Evolutionary conservation across 2,113 vertebrate genomes (phyloP).

Genomic region (Parotia lawesii): DNA sequence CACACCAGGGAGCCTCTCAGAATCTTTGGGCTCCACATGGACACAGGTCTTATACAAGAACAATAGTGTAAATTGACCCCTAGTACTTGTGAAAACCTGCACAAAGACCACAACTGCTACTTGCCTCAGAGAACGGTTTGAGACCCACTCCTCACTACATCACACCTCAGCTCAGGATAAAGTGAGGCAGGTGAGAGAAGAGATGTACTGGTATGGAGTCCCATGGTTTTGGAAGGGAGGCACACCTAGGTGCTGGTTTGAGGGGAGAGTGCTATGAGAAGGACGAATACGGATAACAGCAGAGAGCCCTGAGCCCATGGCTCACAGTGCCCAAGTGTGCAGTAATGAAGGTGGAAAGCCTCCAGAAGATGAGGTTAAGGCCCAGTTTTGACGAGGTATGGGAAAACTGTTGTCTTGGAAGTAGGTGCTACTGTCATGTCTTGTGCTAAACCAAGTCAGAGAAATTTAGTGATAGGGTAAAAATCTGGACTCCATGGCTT

Average conservation of each 20-base stretch:
- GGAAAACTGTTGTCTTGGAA: background rate
- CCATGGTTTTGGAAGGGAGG: background rate
- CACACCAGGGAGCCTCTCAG: background rate
- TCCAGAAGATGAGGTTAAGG: background rate
- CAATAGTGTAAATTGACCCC: background rate
- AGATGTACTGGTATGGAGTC: background rate
- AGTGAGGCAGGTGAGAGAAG: background rate
- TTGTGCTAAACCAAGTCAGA: background rate
- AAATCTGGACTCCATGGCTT: background rate
- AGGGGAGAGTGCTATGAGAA: background rate
- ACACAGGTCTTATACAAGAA: background rate
- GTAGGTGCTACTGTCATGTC: background rate
- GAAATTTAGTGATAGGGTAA: background rate
- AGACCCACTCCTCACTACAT: background rate
- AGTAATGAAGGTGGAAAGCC: background rate
- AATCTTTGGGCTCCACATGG: background rate
- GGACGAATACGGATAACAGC: fast-evolving
- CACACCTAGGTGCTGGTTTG: background rate
- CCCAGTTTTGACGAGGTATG: background rate
- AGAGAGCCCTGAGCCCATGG: background rate
- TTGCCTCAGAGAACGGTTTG: background rate
- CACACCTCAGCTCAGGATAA: background rate
- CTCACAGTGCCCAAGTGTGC: background rate
- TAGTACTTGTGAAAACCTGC: background rate
- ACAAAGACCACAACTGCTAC: background rate